phyloP scores from a whole-genome alignment of 1,140 invertebrate species.

The Charaxes varanes region DNA sequence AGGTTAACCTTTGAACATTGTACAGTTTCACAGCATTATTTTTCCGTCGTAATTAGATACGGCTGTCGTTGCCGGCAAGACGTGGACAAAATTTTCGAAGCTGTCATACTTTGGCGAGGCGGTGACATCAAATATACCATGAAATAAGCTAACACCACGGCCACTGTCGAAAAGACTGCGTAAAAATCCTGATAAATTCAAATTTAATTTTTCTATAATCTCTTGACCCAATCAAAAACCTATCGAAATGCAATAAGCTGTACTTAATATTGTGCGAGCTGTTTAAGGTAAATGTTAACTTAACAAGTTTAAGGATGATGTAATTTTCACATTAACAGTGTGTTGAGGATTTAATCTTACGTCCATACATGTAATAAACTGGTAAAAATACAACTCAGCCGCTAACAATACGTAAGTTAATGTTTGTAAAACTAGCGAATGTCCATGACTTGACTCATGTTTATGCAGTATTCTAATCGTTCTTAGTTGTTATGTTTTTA shows the following conservation, averaged over 20 bases:
- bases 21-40: too few species aligned
- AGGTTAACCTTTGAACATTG: too few species aligned
- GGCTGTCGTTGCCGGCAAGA: too few species aligned
- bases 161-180: too few species aligned
- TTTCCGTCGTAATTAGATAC: too few species aligned
- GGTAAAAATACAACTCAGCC: not conserved
- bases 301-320: conserved; percentile 10
- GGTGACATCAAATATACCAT: too few species aligned
- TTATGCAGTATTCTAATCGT: not conserved
- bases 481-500: conserved; percentile 1
- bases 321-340: conserved; percentile 6
- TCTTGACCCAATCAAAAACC: not conserved
- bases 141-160: not conserved
- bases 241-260: conserved; percentile 6
- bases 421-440: too few species aligned
- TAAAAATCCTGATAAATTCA: conserved; percentile 8
- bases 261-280: conserved; percentile 1
- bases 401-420: not conserved
- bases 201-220: conserved; percentile 6
- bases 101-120: too few species aligned
- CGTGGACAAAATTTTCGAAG: too few species aligned
- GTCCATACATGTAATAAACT: conserved; percentile 5
- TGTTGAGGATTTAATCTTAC: conserved; percentile 3
- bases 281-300: conserved; percentile 7
- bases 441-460: too few species aligned